These are phyloP conservation scores for Xiphophorus birchmanni DNA, from an alignment of 2,797 vertebrate genomes.

Conservation along the genomic window DNA sequence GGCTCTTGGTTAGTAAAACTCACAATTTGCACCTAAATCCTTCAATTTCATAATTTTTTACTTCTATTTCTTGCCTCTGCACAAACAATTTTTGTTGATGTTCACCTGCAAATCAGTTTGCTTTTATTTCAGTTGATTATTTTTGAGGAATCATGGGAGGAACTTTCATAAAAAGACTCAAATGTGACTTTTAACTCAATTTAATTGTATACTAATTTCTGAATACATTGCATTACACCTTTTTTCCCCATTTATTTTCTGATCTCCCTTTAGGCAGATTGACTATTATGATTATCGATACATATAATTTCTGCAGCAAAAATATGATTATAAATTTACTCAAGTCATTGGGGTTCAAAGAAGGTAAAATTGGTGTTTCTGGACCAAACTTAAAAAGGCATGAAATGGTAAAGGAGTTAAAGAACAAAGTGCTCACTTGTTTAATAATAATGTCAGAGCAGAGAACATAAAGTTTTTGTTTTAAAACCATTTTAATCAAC, in stretches of 20 bases:
- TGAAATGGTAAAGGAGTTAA: not conserved
- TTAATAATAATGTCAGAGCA: not conserved
- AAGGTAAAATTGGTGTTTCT: not conserved
- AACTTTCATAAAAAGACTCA: not conserved
- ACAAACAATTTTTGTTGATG: not conserved
- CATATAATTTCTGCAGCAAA: not conserved
- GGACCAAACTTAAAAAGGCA: not conserved
- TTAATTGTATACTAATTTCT: not conserved
- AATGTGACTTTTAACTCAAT: not conserved
- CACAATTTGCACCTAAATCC: not conserved
- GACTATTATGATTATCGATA: not conserved
- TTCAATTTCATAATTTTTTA: not conserved
- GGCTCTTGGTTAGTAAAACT: not conserved
- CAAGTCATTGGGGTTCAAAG: not conserved
- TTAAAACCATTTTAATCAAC: not conserved
- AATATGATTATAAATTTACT: not conserved
- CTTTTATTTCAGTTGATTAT: not conserved
- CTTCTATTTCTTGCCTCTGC: not conserved
- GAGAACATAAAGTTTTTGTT: not conserved
- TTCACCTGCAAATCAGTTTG: not conserved
- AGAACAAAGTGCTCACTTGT: not conserved
- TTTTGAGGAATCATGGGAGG: not conserved
- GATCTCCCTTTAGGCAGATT: too few relatives aligned
- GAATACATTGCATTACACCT: not conserved
- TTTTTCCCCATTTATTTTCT: not conserved